Conservation (phyloP, 1,140 invertebrate species). For the Drosophila repletoides region DNA sequence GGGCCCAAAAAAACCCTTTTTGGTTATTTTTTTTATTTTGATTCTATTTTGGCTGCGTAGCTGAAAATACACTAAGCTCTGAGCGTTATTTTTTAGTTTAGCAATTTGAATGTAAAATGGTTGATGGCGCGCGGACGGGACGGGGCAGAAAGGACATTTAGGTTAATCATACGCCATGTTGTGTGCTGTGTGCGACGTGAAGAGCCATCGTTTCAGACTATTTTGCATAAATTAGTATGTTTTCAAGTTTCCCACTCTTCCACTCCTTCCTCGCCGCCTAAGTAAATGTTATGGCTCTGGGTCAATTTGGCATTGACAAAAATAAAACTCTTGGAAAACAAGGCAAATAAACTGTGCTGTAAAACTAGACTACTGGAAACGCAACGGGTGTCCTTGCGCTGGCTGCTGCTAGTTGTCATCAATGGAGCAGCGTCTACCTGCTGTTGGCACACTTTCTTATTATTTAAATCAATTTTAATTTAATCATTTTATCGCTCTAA, state of each 20-base stretch:
- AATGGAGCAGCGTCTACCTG: conserved; percentile 20
- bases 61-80: conserved; percentile 45
- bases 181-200: conserved; percentile 15
- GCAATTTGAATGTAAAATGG: conserved; percentile 69
- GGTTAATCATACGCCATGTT: conserved; percentile 75
- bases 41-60: conserved; percentile 33
- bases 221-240: conserved; percentile 79
- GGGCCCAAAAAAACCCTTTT: conserved; percentile 53
- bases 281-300: conserved; percentile 7
- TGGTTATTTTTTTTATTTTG: too few relatives aligned
- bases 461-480: conserved; percentile 79
- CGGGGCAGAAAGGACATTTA: conserved; percentile 50
- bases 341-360: conserved; percentile 36
- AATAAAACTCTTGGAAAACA: conserved; percentile 38
- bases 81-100: conserved; percentile 62
- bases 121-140: conserved; percentile 15
- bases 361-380: conserved; percentile 1
- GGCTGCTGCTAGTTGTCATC: conserved; percentile 32
- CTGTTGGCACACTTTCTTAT: conserved; percentile 22
- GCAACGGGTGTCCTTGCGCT: neutral
- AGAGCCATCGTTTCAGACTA: conserved; percentile 31
- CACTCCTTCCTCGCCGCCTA: too few relatives aligned
- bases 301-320: conserved; percentile 28
- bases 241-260: too few relatives aligned
- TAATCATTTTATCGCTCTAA: conserved; percentile 79